Conservation (phyloP, 2,797 vertebrate genomes). For the Phoxinus dragarum region DNA sequence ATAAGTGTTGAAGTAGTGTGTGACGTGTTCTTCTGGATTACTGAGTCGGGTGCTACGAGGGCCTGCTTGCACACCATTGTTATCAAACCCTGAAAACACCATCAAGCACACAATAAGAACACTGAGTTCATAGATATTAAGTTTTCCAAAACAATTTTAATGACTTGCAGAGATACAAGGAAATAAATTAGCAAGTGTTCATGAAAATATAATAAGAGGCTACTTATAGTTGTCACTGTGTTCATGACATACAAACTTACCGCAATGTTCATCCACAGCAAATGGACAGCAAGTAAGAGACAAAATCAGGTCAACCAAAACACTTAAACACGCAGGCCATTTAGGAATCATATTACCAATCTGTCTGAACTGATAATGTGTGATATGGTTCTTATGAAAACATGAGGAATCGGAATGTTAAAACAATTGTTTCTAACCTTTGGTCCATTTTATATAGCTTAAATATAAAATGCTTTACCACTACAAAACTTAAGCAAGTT, state of each 20-base stretch:
- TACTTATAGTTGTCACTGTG: neutral
- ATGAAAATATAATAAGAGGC: neutral
- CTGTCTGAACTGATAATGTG: neutral
- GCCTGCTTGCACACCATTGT: slow-evolving; percentile 90
- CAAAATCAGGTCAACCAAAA: slow-evolving; percentile 53
- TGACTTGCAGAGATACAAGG: neutral
- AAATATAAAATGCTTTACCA: neutral
- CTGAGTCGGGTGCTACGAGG: slow-evolving; percentile 94
- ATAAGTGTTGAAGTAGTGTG: slow-evolving; percentile 95
- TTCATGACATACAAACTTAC: slow-evolving; percentile 81
- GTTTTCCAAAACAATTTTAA: neutral
- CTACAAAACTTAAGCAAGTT: neutral
- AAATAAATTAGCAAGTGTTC: neutral
- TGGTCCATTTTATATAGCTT: neutral
- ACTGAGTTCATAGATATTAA: neutral
- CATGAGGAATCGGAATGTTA: neutral
- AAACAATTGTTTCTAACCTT: neutral
- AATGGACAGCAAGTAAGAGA: slow-evolving; percentile 82
- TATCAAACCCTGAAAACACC: slow-evolving; percentile 88
- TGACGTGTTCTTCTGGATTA: slow-evolving; percentile 95
- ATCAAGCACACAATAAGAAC: slow-evolving; percentile 12
- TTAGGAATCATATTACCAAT: neutral
- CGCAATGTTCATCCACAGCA: slow-evolving; percentile 80
- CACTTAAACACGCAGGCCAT: neutral
- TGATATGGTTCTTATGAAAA: neutral